Base-by-base conservation (phyloP, 1,140 invertebrate genomes). In the Drosophila ohnishii region DNA sequence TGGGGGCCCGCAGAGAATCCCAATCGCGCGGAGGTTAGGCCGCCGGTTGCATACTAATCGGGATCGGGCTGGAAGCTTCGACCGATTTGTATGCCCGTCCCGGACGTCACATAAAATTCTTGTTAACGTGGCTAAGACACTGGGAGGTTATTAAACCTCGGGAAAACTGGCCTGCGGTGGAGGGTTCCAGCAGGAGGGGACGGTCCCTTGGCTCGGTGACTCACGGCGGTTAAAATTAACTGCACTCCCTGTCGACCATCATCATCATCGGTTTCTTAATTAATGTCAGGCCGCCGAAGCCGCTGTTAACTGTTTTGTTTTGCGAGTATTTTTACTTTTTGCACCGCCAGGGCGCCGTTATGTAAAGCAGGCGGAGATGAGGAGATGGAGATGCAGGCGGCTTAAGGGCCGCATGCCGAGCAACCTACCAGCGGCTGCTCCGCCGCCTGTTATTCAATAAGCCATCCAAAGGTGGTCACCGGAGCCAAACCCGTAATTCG, bases 101-200 rank as follows among this genome's bases (percentile, higher is more conserved):
- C 82, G 78, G 37, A 39, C 39, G 35, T 48, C 67, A 51, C 80
- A 85, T 84, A 62, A 84, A 87, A 87, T 87, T 88, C 83, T 83
- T 83, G 76, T 73, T 88, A 83, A 87, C 83, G 84, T 87, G 80
- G 79, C 83, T 83, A 83, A 87, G 80, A 80, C 84, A 62, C 65
- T 14, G 65, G 73, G 65, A 80, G 83, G 83, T 87, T 87, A 88
- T 88, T 87, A 87, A 87, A 87, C 83, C 83, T 64, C 42, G 66
- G 50, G 37, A 55, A 53, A 55, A 55, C 51, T 55, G 58, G 53
- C 63, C 58, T 78, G 51, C 51, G 13, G 8, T n/a, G 65, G 45
- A 80, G 60, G 56, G 45, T 85, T 80, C 77, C 76, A 84, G 75
- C 64, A 59, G 58, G 50, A 59, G 30, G 39, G 16, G 57, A 28